Conservation (phyloP, 2,113 vertebrate genomes). For the Otolemur garnettii region DNA sequence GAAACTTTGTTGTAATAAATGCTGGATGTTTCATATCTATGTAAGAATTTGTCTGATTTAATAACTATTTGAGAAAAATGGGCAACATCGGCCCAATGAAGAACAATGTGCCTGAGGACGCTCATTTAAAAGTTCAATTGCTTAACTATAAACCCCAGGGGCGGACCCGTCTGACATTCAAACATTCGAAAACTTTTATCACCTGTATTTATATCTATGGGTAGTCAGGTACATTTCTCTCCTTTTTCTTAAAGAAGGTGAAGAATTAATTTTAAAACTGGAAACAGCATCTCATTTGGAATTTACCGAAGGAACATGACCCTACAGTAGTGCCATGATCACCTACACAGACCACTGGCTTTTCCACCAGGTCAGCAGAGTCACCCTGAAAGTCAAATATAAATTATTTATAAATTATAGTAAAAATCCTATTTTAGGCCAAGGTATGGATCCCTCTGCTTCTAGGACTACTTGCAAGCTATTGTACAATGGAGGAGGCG, state of each 20-base stretch:
- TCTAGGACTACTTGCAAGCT: background rate
- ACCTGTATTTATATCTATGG: constrained; percentile 48
- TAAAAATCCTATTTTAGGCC: constrained; percentile 38
- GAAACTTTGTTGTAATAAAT: constrained; percentile 78
- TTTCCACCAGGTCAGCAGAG: constrained; percentile 43
- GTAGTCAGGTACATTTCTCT: constrained; percentile 52
- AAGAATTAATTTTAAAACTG: constrained; percentile 51
- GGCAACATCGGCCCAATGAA: constrained; percentile 78
- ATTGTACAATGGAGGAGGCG: background rate
- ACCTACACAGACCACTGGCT: constrained; percentile 20
- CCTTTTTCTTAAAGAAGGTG: constrained; percentile 51
- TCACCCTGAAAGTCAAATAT: constrained; percentile 51
- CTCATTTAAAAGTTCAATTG: constrained; percentile 58
- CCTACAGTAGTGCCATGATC: background rate
- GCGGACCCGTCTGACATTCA: constrained; percentile 65
- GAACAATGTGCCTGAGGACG: constrained; percentile 75
- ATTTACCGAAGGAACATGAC: constrained; percentile 60
- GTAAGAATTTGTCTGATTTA: constrained; percentile 77
- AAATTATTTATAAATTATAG: constrained; percentile 38
- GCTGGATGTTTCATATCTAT: constrained; percentile 79
- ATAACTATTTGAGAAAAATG: constrained; percentile 74
- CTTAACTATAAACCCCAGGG: constrained; percentile 53
- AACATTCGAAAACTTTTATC: constrained; percentile 70
- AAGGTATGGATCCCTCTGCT: constrained; percentile 43
- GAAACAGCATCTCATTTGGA: constrained; percentile 33